phyloP scores from a whole-genome alignment of 2,888 invertebrate species.

The Dasysyrphus albostriatus region DNA sequence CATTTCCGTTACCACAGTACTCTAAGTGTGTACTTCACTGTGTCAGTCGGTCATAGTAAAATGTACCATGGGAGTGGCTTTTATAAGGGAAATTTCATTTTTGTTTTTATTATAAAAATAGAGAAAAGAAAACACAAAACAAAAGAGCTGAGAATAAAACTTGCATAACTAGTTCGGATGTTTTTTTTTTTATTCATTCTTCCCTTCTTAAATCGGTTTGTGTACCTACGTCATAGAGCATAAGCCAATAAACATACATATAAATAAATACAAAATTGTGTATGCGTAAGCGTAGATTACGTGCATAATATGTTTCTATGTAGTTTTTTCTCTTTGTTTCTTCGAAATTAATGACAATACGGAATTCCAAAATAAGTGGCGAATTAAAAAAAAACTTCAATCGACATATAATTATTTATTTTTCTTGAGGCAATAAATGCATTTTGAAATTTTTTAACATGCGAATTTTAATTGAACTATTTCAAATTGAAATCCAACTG shows the following conservation, averaged over 20 bases:
- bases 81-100: slow-evolving; percentile 22
- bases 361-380: not conserved
- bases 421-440: not conserved
- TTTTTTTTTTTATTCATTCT: not conserved
- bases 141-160: slow-evolving; percentile 74
- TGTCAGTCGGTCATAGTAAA: slow-evolving; percentile 34
- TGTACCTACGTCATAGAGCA: slow-evolving; percentile 2
- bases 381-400: not conserved
- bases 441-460: slow-evolving; percentile 13
- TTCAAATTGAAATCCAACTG: not conserved
- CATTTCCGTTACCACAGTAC: slow-evolving; percentile 20
- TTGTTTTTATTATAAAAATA: slow-evolving; percentile 28
- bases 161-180: slow-evolving; percentile 56
- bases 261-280: not conserved
- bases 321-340: not conserved
- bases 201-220: not conserved
- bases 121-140: slow-evolving; percentile 54
- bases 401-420: not conserved
- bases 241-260: no score
- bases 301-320: not conserved
- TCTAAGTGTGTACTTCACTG: slow-evolving; percentile 13
- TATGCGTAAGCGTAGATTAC: not conserved
- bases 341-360: not conserved
- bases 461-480: slow-evolving; percentile 12
- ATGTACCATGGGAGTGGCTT: slow-evolving; percentile 11